Conservation (phyloP, 2,113 vertebrate genomes). For the Cyphomyrus discorhynchus region DNA sequence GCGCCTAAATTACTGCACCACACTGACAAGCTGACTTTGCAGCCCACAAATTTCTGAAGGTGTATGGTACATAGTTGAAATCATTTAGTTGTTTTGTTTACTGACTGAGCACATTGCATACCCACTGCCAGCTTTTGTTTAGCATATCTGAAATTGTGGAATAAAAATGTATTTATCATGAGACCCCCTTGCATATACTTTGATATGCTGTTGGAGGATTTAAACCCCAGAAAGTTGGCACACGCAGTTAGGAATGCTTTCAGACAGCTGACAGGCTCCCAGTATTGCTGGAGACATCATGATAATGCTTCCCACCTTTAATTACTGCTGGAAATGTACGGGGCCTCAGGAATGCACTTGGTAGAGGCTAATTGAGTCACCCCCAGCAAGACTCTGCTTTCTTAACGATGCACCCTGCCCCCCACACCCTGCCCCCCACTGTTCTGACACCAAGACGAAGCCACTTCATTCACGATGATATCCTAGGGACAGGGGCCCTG, state of each 20-base stretch:
- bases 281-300: background rate
- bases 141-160: background rate
- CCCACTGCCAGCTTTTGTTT: background rate
- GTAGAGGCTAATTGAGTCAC: background rate
- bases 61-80: background rate
- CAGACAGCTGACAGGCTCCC: background rate
- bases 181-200: background rate
- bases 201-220: background rate
- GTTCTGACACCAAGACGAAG: background rate
- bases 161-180: background rate
- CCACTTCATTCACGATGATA: background rate
- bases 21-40: background rate
- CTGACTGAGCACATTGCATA: background rate
- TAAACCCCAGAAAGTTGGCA: background rate
- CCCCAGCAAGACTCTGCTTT: background rate
- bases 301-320: background rate
- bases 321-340: background rate
- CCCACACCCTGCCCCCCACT: background rate
- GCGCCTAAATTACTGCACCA: background rate
- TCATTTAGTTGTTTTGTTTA: background rate
- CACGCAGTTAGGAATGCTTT: background rate
- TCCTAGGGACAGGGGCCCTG: background rate
- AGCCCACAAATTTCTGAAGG: background rate
- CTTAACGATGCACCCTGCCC: background rate
- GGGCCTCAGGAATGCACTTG: background rate